Evolutionary conservation across 2,888 invertebrate genomes (phyloP).

Genomic region (Eutolmus rufibarbis): DNA sequence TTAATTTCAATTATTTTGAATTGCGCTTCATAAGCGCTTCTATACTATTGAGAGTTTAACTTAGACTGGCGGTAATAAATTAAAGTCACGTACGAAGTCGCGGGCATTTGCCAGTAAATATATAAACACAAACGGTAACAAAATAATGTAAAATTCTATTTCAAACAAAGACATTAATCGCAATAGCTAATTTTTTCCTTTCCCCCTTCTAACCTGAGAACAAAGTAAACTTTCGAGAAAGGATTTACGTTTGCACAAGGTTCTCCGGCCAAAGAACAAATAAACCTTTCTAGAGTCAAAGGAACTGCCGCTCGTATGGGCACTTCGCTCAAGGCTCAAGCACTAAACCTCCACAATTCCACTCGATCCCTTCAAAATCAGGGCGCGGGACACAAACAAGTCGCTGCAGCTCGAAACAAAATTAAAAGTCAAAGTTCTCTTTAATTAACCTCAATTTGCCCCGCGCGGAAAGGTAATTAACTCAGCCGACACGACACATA

Average conservation of each 20-base stretch:
- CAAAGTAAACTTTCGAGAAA: not conserved
- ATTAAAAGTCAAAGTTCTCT: not conserved
- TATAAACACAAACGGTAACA: no score
- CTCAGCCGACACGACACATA: not conserved
- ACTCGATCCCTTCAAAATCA: not conserved
- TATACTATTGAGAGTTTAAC: no score
- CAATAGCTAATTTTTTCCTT: not conserved
- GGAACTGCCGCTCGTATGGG: not conserved
- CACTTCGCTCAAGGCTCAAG: not conserved
- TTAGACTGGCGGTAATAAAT: no score
- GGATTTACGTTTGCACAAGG: not conserved
- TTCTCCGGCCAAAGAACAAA: not conserved
- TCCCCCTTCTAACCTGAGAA: not conserved
- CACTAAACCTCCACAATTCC: not conserved
- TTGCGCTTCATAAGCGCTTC: no score
- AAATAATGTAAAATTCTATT: not conserved
- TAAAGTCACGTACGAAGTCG: no score
- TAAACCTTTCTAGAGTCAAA: not conserved
- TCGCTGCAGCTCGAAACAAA: not conserved
- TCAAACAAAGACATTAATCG: not conserved
- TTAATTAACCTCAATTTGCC: slow-evolving; percentile 5
- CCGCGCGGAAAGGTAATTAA: not conserved
- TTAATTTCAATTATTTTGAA: no score
- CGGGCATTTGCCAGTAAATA: no score
- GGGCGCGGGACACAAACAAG: not conserved